Base-by-base conservation (phyloP, 2,888 invertebrate genomes). In the Morpho achilles region DNA sequence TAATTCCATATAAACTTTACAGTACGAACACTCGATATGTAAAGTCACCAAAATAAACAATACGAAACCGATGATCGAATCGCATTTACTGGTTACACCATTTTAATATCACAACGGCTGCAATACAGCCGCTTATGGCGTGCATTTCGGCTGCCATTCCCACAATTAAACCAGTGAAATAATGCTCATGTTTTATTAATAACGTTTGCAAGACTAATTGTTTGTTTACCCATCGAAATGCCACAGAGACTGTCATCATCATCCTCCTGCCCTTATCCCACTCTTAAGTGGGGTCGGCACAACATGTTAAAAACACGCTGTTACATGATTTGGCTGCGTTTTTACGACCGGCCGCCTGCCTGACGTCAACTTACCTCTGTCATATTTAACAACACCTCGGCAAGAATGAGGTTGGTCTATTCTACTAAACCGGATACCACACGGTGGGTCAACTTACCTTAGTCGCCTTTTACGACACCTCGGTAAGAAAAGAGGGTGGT, bases 201-300 rank as follows among this genome's bases (percentile, higher is more conserved):
- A 55, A 48, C 50, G 39, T 53, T 46, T 60, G 53, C 54, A 47
- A 59, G 59, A 56, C 39, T 62, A 56, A 62, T 58, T 53, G 46
- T 56, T 60, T 56, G 45, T 60, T 60, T 62, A 56, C 57, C 55
- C 58, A 55, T 61, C 58, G 47, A 64, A 66, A 67, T 57, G 63
- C 60, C 63, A 60, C 59, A 55, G 60, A 56, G 55, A 48, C 46
- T 58, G 60, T 61, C n/a, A n/a, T n/a, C n/a, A n/a, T n/a, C n/a
- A n/a, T n/a, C n/a, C n/a, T n/a, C n/a, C n/a, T n/a, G n/a, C n/a
- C n/a, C n/a, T n/a, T n/a, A n/a, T n/a, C n/a, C n/a, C n/a, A n/a
- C n/a, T n/a, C n/a, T n/a, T n/a, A n/a, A n/a, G n/a, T n/a, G n/a
- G n/a, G n/a, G n/a, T n/a, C n/a, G n/a, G n/a, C n/a, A n/a, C n/a